phyloP scores from a whole-genome alignment of 2,113 vertebrate genomes.

The Callaeas wilsoni region DNA sequence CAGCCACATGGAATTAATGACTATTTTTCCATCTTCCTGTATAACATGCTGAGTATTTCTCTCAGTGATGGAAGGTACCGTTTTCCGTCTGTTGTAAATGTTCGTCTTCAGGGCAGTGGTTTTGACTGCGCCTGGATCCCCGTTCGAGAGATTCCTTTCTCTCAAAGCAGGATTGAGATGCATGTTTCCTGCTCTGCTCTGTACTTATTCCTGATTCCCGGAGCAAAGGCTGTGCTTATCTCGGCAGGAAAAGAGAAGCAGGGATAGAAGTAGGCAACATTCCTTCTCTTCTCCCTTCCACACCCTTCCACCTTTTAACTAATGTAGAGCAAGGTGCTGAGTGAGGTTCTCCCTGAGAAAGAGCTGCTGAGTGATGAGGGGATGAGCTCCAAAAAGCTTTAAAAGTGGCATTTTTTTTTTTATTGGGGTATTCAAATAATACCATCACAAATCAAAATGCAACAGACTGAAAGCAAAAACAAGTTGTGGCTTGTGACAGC shows the following conservation, averaged over 20 bases:
- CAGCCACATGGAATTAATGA: not conserved
- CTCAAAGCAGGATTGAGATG: not conserved
- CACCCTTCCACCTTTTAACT: not conserved
- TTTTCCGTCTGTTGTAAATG: not conserved
- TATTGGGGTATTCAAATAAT: not conserved
- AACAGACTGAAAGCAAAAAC: not conserved
- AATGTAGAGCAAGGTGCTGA: not conserved
- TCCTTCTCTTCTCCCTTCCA: not conserved
- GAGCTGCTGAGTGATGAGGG: not conserved
- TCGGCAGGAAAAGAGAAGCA: not conserved
- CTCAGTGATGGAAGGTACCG: fast-evolving
- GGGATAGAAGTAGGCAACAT: not conserved
- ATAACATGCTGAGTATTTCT: not conserved
- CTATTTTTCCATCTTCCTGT: not conserved
- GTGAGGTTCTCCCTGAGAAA: not conserved
- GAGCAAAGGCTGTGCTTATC: not conserved
- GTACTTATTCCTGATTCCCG: not conserved
- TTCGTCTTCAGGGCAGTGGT: not conserved
- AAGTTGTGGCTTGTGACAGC: not conserved
- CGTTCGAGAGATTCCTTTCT: not conserved
- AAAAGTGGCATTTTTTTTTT: not conserved
- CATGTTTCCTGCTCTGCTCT: not conserved
- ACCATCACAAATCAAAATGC: not conserved
- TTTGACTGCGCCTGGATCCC: not conserved
- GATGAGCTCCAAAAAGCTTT: not conserved